phyloP scores from a whole-genome alignment of 2,888 invertebrate species.

The Nomada ferruginata region DNA sequence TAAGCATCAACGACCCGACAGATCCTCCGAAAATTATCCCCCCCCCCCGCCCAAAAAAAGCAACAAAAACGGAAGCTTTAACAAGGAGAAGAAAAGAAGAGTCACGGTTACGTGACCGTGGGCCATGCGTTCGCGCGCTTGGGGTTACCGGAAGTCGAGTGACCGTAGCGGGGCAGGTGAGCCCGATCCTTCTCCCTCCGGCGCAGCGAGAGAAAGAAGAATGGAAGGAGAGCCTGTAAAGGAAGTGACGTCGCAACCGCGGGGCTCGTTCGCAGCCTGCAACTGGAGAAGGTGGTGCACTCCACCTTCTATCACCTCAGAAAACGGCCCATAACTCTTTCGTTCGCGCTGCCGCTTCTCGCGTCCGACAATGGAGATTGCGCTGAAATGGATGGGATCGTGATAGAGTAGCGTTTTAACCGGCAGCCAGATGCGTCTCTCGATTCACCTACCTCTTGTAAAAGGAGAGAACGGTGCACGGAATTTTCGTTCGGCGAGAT shows the following conservation, averaged over 20 bases:
- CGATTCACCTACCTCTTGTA: too few species aligned
- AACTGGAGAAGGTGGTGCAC: constrained; percentile 51
- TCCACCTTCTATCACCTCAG: constrained; percentile 64
- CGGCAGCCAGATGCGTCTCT: constrained; percentile 8
- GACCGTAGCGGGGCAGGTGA: constrained; percentile 78
- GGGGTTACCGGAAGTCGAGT: constrained; percentile 79
- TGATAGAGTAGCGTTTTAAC: constrained; percentile 22
- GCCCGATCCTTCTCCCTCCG: constrained; percentile 41
- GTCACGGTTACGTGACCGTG: constrained; percentile 73
- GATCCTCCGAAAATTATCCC: background rate
- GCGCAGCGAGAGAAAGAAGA: constrained; percentile 38
- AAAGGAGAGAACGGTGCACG: too few species aligned
- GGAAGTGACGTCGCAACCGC: constrained; percentile 65
- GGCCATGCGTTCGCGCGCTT: constrained; percentile 67
- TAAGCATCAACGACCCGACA: background rate
- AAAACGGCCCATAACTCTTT: constrained; percentile 62
- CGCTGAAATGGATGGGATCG: constrained; percentile 47
- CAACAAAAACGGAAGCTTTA: constrained; percentile 31
- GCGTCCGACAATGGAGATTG: constrained; percentile 51
- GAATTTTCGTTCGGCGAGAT: too few species aligned
- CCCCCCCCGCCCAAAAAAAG: constrained; percentile 10
- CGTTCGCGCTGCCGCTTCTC: constrained; percentile 26
- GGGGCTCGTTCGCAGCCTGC: constrained; percentile 44
- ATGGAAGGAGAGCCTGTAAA: constrained; percentile 44
- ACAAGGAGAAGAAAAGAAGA: constrained; percentile 51